Conservation (phyloP, 1,140 invertebrate species). For the Hydropsyche tenuis region DNA sequence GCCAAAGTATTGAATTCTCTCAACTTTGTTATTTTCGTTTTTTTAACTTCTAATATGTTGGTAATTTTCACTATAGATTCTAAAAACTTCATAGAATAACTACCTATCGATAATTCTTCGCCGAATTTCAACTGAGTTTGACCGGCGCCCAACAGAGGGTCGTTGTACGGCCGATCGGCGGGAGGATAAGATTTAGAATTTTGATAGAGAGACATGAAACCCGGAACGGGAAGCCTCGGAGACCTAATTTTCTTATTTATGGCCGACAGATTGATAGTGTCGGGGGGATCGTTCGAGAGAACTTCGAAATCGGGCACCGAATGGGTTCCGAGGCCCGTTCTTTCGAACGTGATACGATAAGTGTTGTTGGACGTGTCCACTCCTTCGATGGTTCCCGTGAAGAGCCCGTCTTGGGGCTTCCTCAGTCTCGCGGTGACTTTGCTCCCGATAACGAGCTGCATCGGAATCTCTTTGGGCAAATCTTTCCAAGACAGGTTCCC, state of each 20-base stretch:
- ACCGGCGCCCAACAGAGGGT: conserved; percentile 64
- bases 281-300: conserved; percentile 88
- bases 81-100: conserved; percentile 84
- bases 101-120: conserved; percentile 69
- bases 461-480: conserved; percentile 93
- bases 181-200: conserved; percentile 38
- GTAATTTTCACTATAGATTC: conserved; percentile 87
- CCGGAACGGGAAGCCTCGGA: conserved; percentile 68
- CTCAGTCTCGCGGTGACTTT: conserved; percentile 92
- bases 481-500: conserved; percentile 86
- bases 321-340: conserved; percentile 91
- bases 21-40: conserved; percentile 79
- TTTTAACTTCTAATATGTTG: conserved; percentile 86
- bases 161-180: conserved; percentile 54
- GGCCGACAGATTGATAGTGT: conserved; percentile 87
- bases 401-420: conserved; percentile 95
- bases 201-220: conserved; percentile 57
- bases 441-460: conserved; percentile 95
- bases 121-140: conserved; percentile 52
- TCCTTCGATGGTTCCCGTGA: conserved; percentile 95
- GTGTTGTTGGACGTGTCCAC: conserved; percentile 97
- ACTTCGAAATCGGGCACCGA: conserved; percentile 98
- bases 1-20: conserved; percentile 91
- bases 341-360: conserved; percentile 97
- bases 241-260: conserved; percentile 83